phyloP scores from a whole-genome alignment of 2,888 invertebrate species.

The Dastarcus helophoroides region DNA sequence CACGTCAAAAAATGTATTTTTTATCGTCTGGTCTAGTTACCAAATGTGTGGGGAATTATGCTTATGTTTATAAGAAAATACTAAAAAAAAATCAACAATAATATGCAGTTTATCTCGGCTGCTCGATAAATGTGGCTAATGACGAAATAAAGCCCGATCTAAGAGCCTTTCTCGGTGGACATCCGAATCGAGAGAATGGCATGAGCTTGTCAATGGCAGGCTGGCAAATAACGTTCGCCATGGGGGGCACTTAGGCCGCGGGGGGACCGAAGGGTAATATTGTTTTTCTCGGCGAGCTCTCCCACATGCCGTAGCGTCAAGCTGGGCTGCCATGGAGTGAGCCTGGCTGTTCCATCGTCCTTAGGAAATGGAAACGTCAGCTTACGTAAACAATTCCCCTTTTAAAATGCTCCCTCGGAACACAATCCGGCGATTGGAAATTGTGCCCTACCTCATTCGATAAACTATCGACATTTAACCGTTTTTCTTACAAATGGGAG shows the following conservation, averaged over 20 bases:
- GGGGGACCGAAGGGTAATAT: constrained; percentile 3
- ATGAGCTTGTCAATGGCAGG: constrained; percentile 28
- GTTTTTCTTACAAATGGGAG: too few species aligned
- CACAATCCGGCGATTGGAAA: constrained; percentile 9
- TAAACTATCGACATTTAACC: too few species aligned
- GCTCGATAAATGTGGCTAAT: too few species aligned
- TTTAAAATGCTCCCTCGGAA: constrained; percentile 17
- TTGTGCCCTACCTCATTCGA: too few species aligned
- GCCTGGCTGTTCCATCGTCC: constrained; percentile 19
- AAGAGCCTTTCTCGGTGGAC: too few species aligned
- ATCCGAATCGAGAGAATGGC: constrained; percentile 28
- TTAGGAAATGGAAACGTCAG: constrained; percentile 26
- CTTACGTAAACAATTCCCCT: constrained; percentile 21
- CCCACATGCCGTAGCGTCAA: constrained; percentile 8
- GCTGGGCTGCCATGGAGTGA: constrained; percentile 11
- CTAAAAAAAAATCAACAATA: too few species aligned
- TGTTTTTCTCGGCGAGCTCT: constrained; percentile 10
- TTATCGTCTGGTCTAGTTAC: too few species aligned
- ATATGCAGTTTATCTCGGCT: too few species aligned
- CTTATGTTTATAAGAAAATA: too few species aligned
- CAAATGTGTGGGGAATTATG: too few species aligned
- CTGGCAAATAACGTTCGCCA: constrained; percentile 27
- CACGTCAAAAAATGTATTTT: too few species aligned
- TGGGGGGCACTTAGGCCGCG: constrained; percentile 14
- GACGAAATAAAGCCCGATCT: too few species aligned